Percentiles rank a stretch among this genome's conserved stretches.
These are phyloP conservation scores for Heterochromis multidens DNA, from an alignment of 2,113 vertebrate genomes.

Conservation along the genomic window DNA sequence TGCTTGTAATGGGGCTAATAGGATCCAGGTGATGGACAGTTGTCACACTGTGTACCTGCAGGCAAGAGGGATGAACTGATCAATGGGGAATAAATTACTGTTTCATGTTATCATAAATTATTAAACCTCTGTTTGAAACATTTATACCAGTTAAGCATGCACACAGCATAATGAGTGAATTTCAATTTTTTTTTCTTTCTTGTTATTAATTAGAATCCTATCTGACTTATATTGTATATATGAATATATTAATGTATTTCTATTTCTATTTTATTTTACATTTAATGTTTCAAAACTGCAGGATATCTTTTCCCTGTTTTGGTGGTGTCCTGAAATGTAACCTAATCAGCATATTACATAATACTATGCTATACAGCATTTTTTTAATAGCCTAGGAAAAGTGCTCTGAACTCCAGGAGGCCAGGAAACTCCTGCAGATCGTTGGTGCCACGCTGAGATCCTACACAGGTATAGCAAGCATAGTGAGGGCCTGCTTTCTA, in stretches of 20 bases:
- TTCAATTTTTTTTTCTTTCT: neutral
- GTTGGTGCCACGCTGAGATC: neutral
- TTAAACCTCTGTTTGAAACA: constrained; percentile 19
- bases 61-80: neutral
- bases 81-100: neutral
- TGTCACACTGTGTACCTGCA: constrained; percentile 16
- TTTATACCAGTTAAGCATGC: neutral
- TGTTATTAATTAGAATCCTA: neutral
- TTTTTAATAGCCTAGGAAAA: neutral
- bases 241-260: neutral
- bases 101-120: constrained; percentile 6
- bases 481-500: constrained; percentile 22
- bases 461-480: neutral
- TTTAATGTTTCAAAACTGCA: neutral
- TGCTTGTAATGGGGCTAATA: constrained; percentile 14
- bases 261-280: neutral
- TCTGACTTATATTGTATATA: no score
- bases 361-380: neutral
- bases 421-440: constrained; percentile 1
- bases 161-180: neutral
- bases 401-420: neutral
- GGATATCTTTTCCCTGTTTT: neutral
- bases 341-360: neutral
- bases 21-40: constrained; percentile 27
- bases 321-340: neutral